phyloP scores from a whole-genome alignment of 2,113 vertebrate species.

The Pollimyrus isidori region DNA sequence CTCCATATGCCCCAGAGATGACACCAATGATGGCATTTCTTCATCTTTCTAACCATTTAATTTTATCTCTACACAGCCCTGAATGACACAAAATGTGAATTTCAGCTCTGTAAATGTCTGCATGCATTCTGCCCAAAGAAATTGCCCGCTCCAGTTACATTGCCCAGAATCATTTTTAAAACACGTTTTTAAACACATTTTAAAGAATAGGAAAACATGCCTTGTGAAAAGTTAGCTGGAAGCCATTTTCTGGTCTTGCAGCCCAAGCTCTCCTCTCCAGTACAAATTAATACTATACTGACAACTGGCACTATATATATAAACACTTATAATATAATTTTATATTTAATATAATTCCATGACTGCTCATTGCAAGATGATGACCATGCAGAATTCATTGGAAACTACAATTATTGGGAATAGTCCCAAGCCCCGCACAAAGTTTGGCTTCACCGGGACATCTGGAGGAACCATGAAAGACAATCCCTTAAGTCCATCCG shows the following conservation, averaged over 20 bases:
- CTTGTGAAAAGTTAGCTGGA: not conserved
- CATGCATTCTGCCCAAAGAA: not conserved
- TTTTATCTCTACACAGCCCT: not conserved
- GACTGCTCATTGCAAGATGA: constrained; percentile 27
- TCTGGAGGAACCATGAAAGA: not conserved
- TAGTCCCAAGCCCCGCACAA: not conserved
- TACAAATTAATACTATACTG: not conserved
- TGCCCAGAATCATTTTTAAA: not conserved
- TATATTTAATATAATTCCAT: not conserved
- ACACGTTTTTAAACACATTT: not conserved
- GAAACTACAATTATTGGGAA: not conserved
- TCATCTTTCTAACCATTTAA: not conserved
- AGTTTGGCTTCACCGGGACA: not conserved
- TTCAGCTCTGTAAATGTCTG: not conserved
- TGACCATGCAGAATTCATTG: not conserved
- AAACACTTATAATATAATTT: not conserved
- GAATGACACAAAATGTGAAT: not conserved
- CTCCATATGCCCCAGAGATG: constrained; percentile 20
- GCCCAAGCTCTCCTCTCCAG: constrained; percentile 10
- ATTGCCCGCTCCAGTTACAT: not conserved
- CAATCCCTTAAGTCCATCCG: not conserved
- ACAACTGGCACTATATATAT: not conserved
- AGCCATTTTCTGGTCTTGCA: not conserved
- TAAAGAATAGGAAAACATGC: not conserved
- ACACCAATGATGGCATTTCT: not conserved